A percentile compares a stretch with the other conserved stretches of the same genome.
Evolutionary conservation across 30 jellyfish, hydroid and myxozoan genomes (phyloP).

Genomic region (Sanderia malayensis): DNA sequence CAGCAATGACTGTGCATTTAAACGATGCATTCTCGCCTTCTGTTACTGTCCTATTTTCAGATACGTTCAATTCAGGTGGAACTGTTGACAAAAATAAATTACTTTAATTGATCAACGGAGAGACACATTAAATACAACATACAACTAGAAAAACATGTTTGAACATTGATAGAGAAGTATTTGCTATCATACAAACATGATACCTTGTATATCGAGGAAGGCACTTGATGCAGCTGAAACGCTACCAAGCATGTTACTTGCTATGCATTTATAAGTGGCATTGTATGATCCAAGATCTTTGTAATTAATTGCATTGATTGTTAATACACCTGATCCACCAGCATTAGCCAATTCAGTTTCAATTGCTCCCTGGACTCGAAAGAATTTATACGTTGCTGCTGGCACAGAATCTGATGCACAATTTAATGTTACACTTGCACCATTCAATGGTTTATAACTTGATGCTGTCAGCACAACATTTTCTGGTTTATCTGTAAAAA

Average conservation of each 20-base stretch:
- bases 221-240: slow-evolving; percentile 2
- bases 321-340: background rate
- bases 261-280: slow-evolving; percentile 15
- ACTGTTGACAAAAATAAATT: background rate
- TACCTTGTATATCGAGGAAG: slow-evolving; percentile 32
- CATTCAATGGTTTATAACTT: slow-evolving; percentile 19
- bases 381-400: slow-evolving; percentile 19
- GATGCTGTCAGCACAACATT: slow-evolving; percentile 7
- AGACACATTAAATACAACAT: too few relatives aligned
- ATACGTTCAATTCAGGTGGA: background rate
- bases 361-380: background rate
- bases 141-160: too few relatives aligned
- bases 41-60: background rate
- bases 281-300: background rate
- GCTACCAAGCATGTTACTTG: slow-evolving; percentile 10
- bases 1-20: background rate
- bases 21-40: slow-evolving; percentile 3
- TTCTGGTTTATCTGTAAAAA: slow-evolving; percentile 47
- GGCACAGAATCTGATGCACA: slow-evolving; percentile 38
- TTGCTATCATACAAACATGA: too few relatives aligned
- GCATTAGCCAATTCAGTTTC: background rate
- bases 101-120: too few relatives aligned
- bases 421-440: slow-evolving; percentile 18
- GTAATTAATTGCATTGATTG: slow-evolving; percentile 10
- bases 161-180: too few relatives aligned